Evolutionary conservation across 2,797 vertebrate species (phyloP), one percentile per base, ranked within the genome.

Genomic region (Ataeniobius toweri): DNA sequence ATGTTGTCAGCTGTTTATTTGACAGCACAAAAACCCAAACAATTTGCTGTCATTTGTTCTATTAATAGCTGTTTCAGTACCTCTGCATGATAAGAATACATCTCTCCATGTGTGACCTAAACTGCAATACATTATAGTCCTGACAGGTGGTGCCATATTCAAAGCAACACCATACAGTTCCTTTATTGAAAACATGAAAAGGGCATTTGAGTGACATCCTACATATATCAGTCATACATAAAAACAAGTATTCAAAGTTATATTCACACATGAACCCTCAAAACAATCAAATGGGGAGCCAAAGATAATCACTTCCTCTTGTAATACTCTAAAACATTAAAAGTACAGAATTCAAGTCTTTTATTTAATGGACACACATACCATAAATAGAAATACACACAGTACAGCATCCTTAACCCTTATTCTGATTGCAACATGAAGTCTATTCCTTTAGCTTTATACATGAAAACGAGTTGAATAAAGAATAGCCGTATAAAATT

Each of bases 111-210:
- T 48, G 36, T 39, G 72, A 77, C 71, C 63, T 41, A 59, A 50
- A 69, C 53, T 75, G 76, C 44, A 84, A 74, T 88, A 55, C 75
- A 82, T 61, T 6, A n/a, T 36, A 56, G 71, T 12, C 20, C 59
- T 63, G 46, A 83, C 68, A 87, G 90, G 82, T 87, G 91, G 89
- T 74, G 76, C 86, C 85, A 87, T 13, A 89, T 80, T 90, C 86
- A 88, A 92, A 89, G 79, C 71, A 86, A 88, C 80, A 72, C 14
- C 44, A 16, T 20, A 16, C 26, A 46, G 26, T 53, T 84, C 10
- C 56, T 80, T 77, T 75, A 74, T 28, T 82, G 58, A 74, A 81
- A 83, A 80, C 76, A 51, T 70, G 3, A 75, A 81, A 75, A 75
- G 50, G 70, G 13, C 10, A 76, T 59, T 26, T 22, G 44, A 53